phyloP scores from a whole-genome alignment of 2,113 vertebrate species.

The Myotis brandtii region DNA sequence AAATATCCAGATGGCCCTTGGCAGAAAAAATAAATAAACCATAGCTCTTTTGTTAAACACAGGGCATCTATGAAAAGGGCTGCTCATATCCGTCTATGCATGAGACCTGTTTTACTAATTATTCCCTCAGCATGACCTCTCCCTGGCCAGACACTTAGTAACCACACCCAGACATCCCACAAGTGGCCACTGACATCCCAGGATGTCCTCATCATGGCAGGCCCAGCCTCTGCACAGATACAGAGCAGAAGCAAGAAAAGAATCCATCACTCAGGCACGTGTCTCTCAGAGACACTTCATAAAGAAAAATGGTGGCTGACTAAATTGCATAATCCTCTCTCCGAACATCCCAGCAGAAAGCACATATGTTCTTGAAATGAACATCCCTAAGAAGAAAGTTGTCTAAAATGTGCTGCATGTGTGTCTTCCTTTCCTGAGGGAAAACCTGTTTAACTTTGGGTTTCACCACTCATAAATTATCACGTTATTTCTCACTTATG shows the following conservation, averaged over 20 bases:
- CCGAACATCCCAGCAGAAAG: conserved; percentile 63
- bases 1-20: too few relatives aligned
- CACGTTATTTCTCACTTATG: conserved; percentile 86
- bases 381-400: conserved; percentile 80
- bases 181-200: not conserved
- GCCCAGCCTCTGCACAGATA: not conserved
- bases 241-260: conserved; percentile 18
- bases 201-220: not conserved
- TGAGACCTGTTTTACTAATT: not conserved
- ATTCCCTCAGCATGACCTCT: not conserved
- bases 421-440: conserved; percentile 83
- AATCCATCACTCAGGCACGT: conserved; percentile 62
- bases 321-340: conserved; percentile 55
- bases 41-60: not conserved
- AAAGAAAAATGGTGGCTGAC: conserved; percentile 75
- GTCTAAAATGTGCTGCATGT: conserved; percentile 79
- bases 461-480: conserved; percentile 90
- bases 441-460: conserved; percentile 84
- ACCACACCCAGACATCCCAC: not conserved
- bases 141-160: not conserved
- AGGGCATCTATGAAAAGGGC: not conserved
- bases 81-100: not conserved
- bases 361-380: conserved; percentile 71
- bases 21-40: not conserved
- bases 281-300: conserved; percentile 75